Evolutionary conservation across 2,113 vertebrate genomes (phyloP), one percentile per base, ranked within the genome.

Genomic region (Engraulis encrasicolus): DNA sequence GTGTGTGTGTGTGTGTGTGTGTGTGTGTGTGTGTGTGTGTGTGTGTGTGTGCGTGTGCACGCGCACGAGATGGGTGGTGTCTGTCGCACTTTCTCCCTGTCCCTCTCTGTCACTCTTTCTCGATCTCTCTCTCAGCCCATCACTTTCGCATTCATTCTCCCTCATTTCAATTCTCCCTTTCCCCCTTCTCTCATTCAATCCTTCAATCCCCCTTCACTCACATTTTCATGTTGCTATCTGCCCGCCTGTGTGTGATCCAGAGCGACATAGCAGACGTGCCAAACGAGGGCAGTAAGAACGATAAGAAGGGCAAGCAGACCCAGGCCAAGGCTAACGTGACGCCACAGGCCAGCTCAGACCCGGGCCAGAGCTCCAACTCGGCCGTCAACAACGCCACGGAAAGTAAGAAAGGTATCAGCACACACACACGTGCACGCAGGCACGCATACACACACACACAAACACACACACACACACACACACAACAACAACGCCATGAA

Each of bases 221-320:
- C 40, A 5, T 5, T 3, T 45, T 9, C 40, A 3, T 45, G 40
- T 3, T 9, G 40, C 40, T 45, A 45, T 45, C 40, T 45, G 40
- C 40, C 9, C 40, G 40, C 40, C n/a, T n/a, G n/a, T n/a, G n/a
- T 45, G 38, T 50, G 15, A 6, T 94, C 48, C 88, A 99, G 98
- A 99, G 97, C 81, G 98, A 99, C 89, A 99, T 99, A 78, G 98
- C 96, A 0, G 98, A 99, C 12, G 97, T 99, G 87, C 97, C 98
- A 90, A 99, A 97, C 79, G 98, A 98, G 91, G 97, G 94, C 77
- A 95, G 96, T 0, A 99, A 98, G 93, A 99, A 97, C 0, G 98
- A 99, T 78, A 99, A 96, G 84, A 99, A 99, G 92, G 97, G 98
- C 85, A 99, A 97, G 88, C 92, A 95, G 58, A 98, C 95, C 78